These are phyloP conservation scores for Pyrrhosoma nymphula DNA, from an alignment of 2,888 invertebrate genomes.

Conservation along the genomic window DNA sequence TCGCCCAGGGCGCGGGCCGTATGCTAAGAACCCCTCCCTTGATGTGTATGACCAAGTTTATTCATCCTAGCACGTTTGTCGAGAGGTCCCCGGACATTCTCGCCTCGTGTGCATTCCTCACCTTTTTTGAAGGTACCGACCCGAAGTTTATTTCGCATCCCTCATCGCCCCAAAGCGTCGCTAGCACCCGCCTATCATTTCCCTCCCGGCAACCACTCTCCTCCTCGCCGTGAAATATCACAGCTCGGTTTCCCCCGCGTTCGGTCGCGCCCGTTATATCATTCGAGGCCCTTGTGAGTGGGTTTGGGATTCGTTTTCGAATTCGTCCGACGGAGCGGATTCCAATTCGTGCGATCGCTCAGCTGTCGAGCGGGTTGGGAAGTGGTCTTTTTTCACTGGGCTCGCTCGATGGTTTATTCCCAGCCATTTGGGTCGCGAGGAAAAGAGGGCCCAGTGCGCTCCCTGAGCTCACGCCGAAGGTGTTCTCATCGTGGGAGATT, in stretches of 20 bases:
- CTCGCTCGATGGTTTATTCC: not conserved
- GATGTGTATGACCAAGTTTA: not conserved
- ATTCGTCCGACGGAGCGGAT: not conserved
- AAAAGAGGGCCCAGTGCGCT: not conserved
- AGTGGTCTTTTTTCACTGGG: not conserved
- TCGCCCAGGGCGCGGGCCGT: not conserved
- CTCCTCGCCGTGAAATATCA: not conserved
- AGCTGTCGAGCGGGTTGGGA: not conserved
- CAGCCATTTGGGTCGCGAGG: not conserved
- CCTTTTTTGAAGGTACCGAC: not conserved
- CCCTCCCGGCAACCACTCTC: not conserved
- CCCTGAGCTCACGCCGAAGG: not conserved
- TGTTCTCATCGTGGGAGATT: not conserved
- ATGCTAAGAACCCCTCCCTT: not conserved
- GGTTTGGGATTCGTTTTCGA: not conserved
- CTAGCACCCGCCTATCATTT: not conserved
- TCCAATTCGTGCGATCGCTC: constrained; percentile 9
- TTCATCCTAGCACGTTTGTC: not conserved
- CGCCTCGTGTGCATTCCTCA: not conserved
- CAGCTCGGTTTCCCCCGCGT: not conserved
- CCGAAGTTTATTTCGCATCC: not conserved
- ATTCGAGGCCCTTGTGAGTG: too few species aligned
- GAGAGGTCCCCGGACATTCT: not conserved
- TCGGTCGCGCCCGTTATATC: not conserved
- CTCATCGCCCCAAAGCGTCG: not conserved